A percentile compares a stretch with the other conserved stretches of the same genome.
Conservation (phyloP, 2,888 invertebrate genomes). For the Tiliacea aurago region DNA sequence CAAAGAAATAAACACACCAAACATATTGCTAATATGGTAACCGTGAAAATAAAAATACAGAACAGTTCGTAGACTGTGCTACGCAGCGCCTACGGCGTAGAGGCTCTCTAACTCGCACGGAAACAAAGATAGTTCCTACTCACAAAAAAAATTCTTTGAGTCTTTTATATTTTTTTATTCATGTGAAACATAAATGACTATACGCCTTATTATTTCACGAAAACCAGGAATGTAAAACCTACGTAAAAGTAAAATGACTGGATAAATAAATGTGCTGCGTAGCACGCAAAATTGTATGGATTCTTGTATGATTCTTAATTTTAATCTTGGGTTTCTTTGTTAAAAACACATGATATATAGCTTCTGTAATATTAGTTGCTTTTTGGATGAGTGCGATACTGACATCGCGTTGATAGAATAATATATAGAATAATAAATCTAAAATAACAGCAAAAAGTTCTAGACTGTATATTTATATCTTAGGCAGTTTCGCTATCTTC, state of each 20-base stretch:
- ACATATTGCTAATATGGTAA: background rate
- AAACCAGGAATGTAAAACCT: background rate
- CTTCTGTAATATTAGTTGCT: conserved; percentile 2
- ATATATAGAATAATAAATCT: background rate
- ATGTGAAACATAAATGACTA: background rate
- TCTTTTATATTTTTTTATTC: background rate
- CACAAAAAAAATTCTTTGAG: background rate
- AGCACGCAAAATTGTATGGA: background rate
- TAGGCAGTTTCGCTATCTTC: background rate
- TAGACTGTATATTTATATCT: background rate
- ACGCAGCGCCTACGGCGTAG: conserved; percentile 50
- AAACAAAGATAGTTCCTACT: conserved; percentile 5
- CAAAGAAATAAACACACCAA: conserved; percentile 5
- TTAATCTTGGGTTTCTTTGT: background rate
- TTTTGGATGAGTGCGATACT: conserved; percentile 12
- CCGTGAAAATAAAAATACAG: background rate
- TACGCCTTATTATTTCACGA: background rate
- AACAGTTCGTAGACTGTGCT: conserved; percentile 37
- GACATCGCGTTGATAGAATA: conserved; percentile 8
- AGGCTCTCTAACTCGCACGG: conserved; percentile 19
- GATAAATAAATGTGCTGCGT: background rate
- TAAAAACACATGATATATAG: conserved; percentile 17
- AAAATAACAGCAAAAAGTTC: background rate
- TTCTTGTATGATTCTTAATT: conserved; percentile 4
- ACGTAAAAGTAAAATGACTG: background rate